Base-by-base conservation (phyloP, 30 jellyfish, hydroid and myxozoan species). In the Rhopilema esculentum region DNA sequence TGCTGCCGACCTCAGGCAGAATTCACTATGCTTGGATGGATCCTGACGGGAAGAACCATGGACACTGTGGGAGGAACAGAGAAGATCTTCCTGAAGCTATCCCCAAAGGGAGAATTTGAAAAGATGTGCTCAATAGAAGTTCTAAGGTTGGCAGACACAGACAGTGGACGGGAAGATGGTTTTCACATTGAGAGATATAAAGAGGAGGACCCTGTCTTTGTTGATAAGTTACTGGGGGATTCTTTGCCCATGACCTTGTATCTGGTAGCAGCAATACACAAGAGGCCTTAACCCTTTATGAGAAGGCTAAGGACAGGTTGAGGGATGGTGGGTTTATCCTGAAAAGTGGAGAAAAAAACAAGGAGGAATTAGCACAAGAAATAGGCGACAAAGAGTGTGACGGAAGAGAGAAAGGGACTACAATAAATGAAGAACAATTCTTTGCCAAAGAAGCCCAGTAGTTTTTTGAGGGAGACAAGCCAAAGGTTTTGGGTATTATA, bases 241-340 rank as follows among this genome's bases (percentile, higher is more conserved):
- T 82, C 85, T 82, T 82, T 82, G 85, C 40, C 9, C 86, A 82
- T 50, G 91, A 82, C 50, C 32, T 82, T 8, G 86, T 82, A 52
- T 66, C 91, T 20, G 85, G 91, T 49, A 27, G 85, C 66, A 18
- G 8, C 20, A 79, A 72, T 66, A 49, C 67, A 30, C 67, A 69
- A 66, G 92, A 8, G 49, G 77, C 79, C 27, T 66, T 67, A 9
- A 19, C 26, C 70, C 92, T 83, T 28, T 83, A 83, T 65, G 84
- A 86, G 82, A 86, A 86, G 83, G 94, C 94, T 66, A 86, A 67
- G 69, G 40, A 8, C 7, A 65, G 84, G 61, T 73, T 86, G 89
- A 85, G 31, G 49, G n/a, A n/a, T n/a, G n/a, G n/a, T n/a, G 92
- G 86, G 50, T 71, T 83, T 65, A 69, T 87, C 76, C 75, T 83